Evolutionary conservation across 1,140 invertebrate genomes (phyloP).

Genomic region (Camponotus pennsylvanicus): DNA sequence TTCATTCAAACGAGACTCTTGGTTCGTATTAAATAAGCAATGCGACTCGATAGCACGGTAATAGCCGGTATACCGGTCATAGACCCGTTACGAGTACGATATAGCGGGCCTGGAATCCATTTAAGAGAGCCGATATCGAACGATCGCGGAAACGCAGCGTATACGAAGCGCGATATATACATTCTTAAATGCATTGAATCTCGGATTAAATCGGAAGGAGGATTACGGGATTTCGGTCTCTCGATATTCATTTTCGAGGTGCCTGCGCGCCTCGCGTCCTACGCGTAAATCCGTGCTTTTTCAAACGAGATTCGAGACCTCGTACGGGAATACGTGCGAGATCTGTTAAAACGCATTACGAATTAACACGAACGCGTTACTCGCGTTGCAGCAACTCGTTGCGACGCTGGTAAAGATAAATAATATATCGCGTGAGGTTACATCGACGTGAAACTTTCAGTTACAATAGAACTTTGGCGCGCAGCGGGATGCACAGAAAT

Average conservation of each 20-base stretch:
- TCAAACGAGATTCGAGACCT: not conserved
- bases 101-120: slow-evolving; percentile 16
- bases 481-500: slow-evolving; percentile 16
- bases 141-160: not conserved
- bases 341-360: slow-evolving; percentile 52
- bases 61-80: slow-evolving; percentile 29
- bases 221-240: slow-evolving; percentile 51
- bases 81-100: slow-evolving; percentile 7
- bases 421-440: slow-evolving; percentile 34
- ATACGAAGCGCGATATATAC: slow-evolving; percentile 23
- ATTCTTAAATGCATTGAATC: slow-evolving; percentile 54
- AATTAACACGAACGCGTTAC: slow-evolving; percentile 26
- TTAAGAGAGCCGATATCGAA: slow-evolving; percentile 38
- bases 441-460: slow-evolving; percentile 27
- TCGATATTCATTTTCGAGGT: slow-evolving; percentile 52
- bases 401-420: slow-evolving; percentile 5
- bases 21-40: slow-evolving; percentile 62
- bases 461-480: not conserved
- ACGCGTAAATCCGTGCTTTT: slow-evolving; percentile 24
- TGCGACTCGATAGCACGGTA: slow-evolving; percentile 27
- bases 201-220: slow-evolving; percentile 51
- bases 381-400: not conserved
- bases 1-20: slow-evolving; percentile 51
- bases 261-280: not conserved
- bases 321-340: not conserved